Evolutionary conservation across 2,113 vertebrate genomes (phyloP), one percentile per base, ranked within the genome.

Genomic region (Microcebus lehilahytsara): DNA sequence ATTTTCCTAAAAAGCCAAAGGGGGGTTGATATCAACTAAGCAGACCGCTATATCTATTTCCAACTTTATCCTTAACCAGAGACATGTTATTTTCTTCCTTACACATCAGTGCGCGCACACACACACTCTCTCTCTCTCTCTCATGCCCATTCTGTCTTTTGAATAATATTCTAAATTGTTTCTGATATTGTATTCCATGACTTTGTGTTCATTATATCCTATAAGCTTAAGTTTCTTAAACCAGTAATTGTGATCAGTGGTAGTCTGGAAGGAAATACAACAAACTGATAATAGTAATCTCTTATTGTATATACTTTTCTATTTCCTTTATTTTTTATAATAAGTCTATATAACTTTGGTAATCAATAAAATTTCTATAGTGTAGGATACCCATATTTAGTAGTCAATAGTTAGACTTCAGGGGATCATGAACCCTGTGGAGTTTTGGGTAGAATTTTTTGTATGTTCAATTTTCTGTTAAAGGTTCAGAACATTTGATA

Each of bases 151-250:
- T 71, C 60, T 84, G 2, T 62, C 72, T 91, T 97, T 95, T 75
- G 25, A 95, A 56, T 94, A 84, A 60, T 91, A 46, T 40, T 93
- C 46, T 81, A 42, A 92, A 72, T 90, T 92, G 53, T 83, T 96
- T 96, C 86, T 88, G 56, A 25, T 93, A 25, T 0, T 46, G 13
- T 91, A 80, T 93, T 89, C 40, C 17, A 46, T 95, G 86, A 88
- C 77, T 94, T 84, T 3, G 3, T 90, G 40, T 86, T 83, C 32
- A 66, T 85, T 30, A 77, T 64, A 88, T 85, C 92, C 64, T 95
- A 5, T 91, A 83, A 94, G 89, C 91, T 95, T 80, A 62, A 69
- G 51, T 96, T 77, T 90, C 66, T 72, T 97, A 92, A 95, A 89
- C 62, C 64, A 89, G 19, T 91, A 89, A 60, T 92, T 87, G 5